phyloP scores from a whole-genome alignment of 2,797 vertebrate genomes.

The Orestias chungarensis region DNA sequence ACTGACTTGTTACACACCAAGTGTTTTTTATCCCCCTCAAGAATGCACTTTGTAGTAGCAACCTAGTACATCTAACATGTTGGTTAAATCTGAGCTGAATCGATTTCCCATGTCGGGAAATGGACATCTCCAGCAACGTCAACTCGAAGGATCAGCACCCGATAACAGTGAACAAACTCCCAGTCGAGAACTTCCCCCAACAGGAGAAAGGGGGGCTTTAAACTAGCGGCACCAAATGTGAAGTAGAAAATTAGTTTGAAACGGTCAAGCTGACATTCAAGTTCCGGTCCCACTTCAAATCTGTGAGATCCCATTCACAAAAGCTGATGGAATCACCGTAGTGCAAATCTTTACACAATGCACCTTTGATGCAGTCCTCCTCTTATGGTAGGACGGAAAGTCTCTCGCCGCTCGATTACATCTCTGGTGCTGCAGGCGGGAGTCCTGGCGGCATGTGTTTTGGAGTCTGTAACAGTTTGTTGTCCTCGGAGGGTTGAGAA shows the following conservation, averaged over 20 bases:
- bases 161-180: conserved; percentile 57
- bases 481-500: conserved; percentile 69
- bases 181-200: conserved; percentile 51
- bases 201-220: conserved; percentile 46
- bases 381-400: conserved; percentile 69
- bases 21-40: conserved; percentile 24
- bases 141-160: conserved; percentile 64
- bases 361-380: conserved; percentile 71
- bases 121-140: conserved; percentile 48
- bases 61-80: conserved; percentile 46
- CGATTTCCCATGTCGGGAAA: conserved; percentile 32
- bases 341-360: conserved; percentile 75
- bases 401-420: conserved; percentile 63
- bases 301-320: conserved; percentile 73
- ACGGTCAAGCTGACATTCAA: conserved; percentile 79
- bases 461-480: conserved; percentile 78
- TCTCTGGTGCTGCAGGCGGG: conserved; percentile 74
- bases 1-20: conserved; percentile 30
- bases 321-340: conserved; percentile 74
- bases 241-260: conserved; percentile 61
- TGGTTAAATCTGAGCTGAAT: conserved; percentile 45
- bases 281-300: conserved; percentile 77
- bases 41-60: conserved; percentile 57
- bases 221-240: conserved; percentile 62
- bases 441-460: conserved; percentile 69